A percentile compares a stretch with the other conserved stretches of the same genome.
Conservation (phyloP, 2,113 vertebrate species). For the Puffinus mauretanicus region DNA sequence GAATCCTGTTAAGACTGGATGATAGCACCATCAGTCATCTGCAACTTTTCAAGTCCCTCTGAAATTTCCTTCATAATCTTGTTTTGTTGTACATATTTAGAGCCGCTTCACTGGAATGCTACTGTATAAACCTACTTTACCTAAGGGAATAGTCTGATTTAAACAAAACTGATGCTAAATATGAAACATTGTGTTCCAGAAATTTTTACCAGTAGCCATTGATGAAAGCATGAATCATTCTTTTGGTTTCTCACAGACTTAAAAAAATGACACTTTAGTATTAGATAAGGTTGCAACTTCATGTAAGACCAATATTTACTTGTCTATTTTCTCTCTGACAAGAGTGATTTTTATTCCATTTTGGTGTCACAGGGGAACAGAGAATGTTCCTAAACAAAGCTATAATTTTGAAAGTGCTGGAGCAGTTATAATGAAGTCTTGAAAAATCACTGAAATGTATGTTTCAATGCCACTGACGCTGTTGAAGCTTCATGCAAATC, state of each 20-base stretch:
- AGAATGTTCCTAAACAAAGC: background rate
- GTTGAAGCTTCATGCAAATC: background rate
- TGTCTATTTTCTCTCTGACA: background rate
- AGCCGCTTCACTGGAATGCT: background rate
- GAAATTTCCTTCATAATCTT: background rate
- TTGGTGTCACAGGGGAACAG: background rate
- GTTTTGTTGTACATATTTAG: background rate
- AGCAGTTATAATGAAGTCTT: background rate
- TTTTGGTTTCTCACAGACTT: background rate
- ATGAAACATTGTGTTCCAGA: background rate
- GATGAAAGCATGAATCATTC: background rate
- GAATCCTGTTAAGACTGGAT: background rate
- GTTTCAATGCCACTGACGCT: background rate
- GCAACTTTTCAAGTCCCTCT: background rate
- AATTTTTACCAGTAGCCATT: background rate
- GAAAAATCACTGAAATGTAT: background rate
- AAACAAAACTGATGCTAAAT: background rate
- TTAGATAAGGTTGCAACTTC: background rate
- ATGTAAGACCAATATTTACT: background rate
- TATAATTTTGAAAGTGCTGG: background rate
- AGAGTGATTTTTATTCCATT: background rate
- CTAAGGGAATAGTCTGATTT: background rate
- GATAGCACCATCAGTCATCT: background rate
- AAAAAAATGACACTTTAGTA: background rate
- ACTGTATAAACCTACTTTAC: background rate